Percentiles rank a stretch among this genome's conserved stretches.
These are phyloP conservation scores for Margaritifera margaritifera DNA, from an alignment of 2,888 invertebrate species.

Conservation along the genomic window DNA sequence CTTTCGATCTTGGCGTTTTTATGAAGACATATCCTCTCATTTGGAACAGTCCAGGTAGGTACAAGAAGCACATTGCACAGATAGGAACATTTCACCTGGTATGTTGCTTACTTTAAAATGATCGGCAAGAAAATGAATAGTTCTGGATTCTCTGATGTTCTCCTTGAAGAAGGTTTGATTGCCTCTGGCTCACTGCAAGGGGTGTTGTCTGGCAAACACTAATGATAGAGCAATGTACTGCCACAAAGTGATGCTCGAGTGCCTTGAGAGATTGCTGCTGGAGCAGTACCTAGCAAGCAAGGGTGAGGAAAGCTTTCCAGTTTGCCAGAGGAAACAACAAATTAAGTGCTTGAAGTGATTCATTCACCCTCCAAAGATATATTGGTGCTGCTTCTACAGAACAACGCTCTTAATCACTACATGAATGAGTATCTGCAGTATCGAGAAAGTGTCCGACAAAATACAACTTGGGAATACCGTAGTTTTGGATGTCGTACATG, in stretches of 20 bases:
- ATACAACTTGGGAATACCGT: slow-evolving; percentile 22
- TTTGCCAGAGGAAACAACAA: background rate
- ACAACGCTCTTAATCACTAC: slow-evolving; percentile 1
- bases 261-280: slow-evolving; percentile 30
- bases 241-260: slow-evolving; percentile 25
- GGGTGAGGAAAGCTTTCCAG: background rate
- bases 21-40: too few relatives aligned
- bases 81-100: too few relatives aligned
- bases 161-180: slow-evolving; percentile 25
- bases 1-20: too few relatives aligned
- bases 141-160: slow-evolving; percentile 19
- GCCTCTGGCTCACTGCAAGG: slow-evolving; percentile 33
- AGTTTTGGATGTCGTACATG: slow-evolving; percentile 13
- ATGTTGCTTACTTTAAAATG: slow-evolving; percentile 24
- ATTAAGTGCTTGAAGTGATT: background rate
- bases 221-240: slow-evolving; percentile 6
- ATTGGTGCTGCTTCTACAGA: background rate
- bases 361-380: background rate
- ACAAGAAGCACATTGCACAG: too few relatives aligned
- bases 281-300: too few relatives aligned
- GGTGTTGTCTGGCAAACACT: slow-evolving; percentile 36
- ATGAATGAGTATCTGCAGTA: slow-evolving; percentile 11
- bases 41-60: too few relatives aligned
- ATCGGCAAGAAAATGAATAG: slow-evolving; percentile 19
- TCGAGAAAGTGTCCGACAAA: slow-evolving; percentile 9